Evolutionary conservation across 1,140 invertebrate species (phyloP).

Genomic region (Drosophila willistoni): DNA sequence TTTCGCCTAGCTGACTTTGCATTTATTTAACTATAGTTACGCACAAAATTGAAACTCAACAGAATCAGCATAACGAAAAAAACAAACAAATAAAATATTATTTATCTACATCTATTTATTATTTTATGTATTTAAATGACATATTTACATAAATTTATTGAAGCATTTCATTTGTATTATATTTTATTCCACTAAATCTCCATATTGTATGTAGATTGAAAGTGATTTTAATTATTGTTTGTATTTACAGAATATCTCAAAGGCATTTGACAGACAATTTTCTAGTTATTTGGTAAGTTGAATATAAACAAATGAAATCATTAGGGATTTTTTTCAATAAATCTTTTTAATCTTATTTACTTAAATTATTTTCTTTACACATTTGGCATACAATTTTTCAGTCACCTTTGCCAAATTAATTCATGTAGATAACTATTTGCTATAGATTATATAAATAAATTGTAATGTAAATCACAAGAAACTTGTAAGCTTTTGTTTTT

Average conservation of each 20-base stretch:
- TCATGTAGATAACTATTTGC: slow-evolving; percentile 63
- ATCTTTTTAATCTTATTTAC: background rate
- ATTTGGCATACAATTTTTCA: no score
- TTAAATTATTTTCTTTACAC: no score
- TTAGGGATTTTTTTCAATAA: slow-evolving; percentile 33
- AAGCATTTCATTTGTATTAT: slow-evolving; percentile 29
- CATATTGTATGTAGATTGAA: slow-evolving; percentile 11
- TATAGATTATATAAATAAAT: background rate
- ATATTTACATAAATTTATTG: slow-evolving; percentile 20
- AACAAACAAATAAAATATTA: background rate
- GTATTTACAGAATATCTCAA: slow-evolving; percentile 49
- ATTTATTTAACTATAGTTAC: slow-evolving; percentile 22
- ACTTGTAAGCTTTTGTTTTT: no score
- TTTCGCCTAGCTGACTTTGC: slow-evolving; percentile 50
- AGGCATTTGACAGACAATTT: slow-evolving; percentile 27
- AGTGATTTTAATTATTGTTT: slow-evolving; percentile 58
- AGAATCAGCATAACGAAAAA: background rate
- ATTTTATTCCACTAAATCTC: background rate
- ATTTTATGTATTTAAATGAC: slow-evolving; percentile 30
- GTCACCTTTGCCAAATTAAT: background rate
- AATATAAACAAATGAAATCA: slow-evolving; percentile 43
- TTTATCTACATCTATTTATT: slow-evolving; percentile 8
- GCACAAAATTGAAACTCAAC: slow-evolving; percentile 23
- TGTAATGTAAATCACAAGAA: no score
- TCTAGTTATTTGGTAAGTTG: slow-evolving; percentile 55